phyloP scores from a whole-genome alignment of 1,140 invertebrate genomes.

The Asobara japonica region DNA sequence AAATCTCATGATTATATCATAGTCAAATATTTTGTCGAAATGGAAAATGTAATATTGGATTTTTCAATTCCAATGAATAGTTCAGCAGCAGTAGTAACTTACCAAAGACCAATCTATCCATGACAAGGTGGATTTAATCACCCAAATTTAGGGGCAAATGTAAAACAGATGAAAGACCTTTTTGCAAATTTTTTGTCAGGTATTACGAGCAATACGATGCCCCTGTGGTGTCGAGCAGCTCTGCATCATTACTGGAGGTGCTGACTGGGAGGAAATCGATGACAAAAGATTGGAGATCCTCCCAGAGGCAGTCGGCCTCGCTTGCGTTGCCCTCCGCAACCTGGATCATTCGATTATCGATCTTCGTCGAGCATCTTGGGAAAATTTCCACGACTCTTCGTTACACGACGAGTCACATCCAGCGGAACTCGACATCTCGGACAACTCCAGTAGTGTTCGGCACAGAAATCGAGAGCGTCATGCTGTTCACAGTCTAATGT shows the following conservation, averaged over 20 bases:
- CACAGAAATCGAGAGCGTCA: slow-evolving; percentile 47
- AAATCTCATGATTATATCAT: no score
- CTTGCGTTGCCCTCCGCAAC: slow-evolving; percentile 58
- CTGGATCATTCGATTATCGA: slow-evolving; percentile 60
- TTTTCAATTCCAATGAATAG: no score
- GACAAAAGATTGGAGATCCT: slow-evolving; percentile 50
- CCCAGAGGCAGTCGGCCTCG: slow-evolving; percentile 52
- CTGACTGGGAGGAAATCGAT: slow-evolving; percentile 54
- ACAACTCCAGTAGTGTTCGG: slow-evolving; percentile 25
- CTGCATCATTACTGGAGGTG: slow-evolving; percentile 56
- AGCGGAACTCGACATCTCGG: slow-evolving; percentile 51
- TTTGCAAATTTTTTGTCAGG: no score
- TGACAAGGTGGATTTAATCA: no score
- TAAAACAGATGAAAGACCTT: no score
- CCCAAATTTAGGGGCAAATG: no score
- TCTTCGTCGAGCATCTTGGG: slow-evolving; percentile 54
- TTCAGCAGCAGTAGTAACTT: no score
- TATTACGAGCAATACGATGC: slow-evolving; percentile 58
- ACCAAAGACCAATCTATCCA: no score
- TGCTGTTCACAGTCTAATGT: slow-evolving; percentile 55
- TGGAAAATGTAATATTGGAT: no score
- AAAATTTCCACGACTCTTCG: slow-evolving; percentile 33
- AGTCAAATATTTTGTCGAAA: no score
- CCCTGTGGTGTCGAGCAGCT: slow-evolving; percentile 60
- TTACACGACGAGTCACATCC: slow-evolving; percentile 51